Evolutionary conservation across 2,888 invertebrate genomes (phyloP), one percentile per base, ranked within the genome.

Genomic region (Drosophila robusta): DNA sequence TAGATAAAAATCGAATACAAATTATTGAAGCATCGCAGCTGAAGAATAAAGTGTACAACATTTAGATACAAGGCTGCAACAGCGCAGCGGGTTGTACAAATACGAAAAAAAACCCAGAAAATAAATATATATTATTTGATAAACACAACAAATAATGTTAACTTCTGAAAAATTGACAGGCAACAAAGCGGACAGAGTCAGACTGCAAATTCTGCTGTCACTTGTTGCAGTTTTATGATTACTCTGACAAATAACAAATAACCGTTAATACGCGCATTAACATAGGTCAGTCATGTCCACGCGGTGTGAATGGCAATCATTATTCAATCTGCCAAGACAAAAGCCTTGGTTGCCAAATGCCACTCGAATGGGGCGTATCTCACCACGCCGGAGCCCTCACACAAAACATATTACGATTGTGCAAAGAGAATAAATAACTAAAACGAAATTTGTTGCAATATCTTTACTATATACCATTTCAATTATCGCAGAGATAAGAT

Each of bases 231-330:
- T 75, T 70, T 57, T 61, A 44, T 77, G 79, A 72, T 72, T 76
- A 63, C 61, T 74, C 70, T 78, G 81, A 80, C 80, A 80, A 80
- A 80, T 81, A 81, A 81, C 81, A 80, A 80, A 81, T 81, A 81
- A 79, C 80, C 79, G 80, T 77, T 75, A 78, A 78, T 81, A 69
- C 68, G 69, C 60, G 65, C 82, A 81, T 81, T 81, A 80, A 63
- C 81, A 82, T 81, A 82, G 82, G 81, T 81, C 81, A 82, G 71
- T 56, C 70, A 75, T 81, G 82, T 79, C 68, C 73, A 61, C 39
- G 69, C 54, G 54, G 75, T 66, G 66, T 70, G 70, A 76, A 70
- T 79, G 72, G 70, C 69, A 66, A 71, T 78, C 63, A 81, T 81
- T 81, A 64, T 79, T 81, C 82, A 81, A 73, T 44, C 71, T 77